phyloP scores from a whole-genome alignment of 2,113 vertebrate species.

The Lucifuga dentata region DNA sequence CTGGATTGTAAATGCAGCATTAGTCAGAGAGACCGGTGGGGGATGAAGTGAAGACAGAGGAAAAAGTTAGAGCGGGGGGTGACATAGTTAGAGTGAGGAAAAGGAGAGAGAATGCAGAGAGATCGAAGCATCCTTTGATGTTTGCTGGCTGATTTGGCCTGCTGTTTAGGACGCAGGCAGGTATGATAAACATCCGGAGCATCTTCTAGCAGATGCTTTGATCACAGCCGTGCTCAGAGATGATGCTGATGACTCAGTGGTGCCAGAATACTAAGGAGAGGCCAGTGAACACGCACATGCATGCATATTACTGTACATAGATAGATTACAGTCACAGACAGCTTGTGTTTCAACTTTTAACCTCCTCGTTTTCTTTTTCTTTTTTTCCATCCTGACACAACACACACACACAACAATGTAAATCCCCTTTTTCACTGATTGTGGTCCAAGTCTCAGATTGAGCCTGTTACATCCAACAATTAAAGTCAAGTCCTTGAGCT shows the following conservation, averaged over 20 bases:
- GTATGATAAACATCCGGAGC: slow-evolving; percentile 67
- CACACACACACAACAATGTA: background rate
- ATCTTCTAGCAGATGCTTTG: slow-evolving; percentile 66
- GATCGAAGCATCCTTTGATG: slow-evolving; percentile 63
- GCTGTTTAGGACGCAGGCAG: slow-evolving; percentile 70
- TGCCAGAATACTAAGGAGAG: slow-evolving; percentile 56
- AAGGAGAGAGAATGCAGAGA: slow-evolving; percentile 12
- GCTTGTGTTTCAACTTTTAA: slow-evolving; percentile 29
- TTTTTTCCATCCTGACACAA: slow-evolving; percentile 20
- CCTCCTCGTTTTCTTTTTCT: background rate
- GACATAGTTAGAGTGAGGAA: slow-evolving; percentile 9
- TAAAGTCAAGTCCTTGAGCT: slow-evolving; percentile 32
- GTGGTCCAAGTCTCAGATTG: slow-evolving; percentile 19
- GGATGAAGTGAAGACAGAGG: slow-evolving; percentile 45
- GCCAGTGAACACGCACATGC: slow-evolving; percentile 10
- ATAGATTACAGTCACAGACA: background rate
- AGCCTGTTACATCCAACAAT: slow-evolving; percentile 34
- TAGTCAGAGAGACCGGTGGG: slow-evolving; percentile 27
- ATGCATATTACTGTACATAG: slow-evolving; percentile 24
- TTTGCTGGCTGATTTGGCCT: slow-evolving; percentile 54
- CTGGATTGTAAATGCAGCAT: slow-evolving; percentile 25
- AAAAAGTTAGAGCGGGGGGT: slow-evolving; percentile 23
- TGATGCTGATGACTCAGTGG: slow-evolving; percentile 62
- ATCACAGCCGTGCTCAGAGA: slow-evolving; percentile 56
- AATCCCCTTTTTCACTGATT: slow-evolving; percentile 33